Percentiles rank a stretch among this genome's conserved stretches.
Evolutionary conservation across 2,888 invertebrate species (phyloP).

Genomic region (Bellardia pandia): DNA sequence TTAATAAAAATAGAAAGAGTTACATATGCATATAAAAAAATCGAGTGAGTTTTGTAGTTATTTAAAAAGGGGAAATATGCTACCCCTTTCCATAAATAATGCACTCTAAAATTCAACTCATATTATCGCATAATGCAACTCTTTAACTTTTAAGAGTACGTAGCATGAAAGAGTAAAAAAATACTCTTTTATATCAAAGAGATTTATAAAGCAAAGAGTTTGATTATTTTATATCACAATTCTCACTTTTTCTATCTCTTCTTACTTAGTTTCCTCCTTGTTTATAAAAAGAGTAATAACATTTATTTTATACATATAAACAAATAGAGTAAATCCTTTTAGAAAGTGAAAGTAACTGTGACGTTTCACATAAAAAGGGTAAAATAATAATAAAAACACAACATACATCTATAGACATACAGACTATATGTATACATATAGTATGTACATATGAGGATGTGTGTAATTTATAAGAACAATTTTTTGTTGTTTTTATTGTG

Average conservation of each 20-base stretch:
- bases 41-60: slow-evolving; percentile 72
- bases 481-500: slow-evolving; percentile 45
- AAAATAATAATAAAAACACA: slow-evolving; percentile 17
- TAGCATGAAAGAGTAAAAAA: neutral
- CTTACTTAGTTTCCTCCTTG: neutral
- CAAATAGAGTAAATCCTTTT: slow-evolving; percentile 54
- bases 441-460: too few relatives aligned
- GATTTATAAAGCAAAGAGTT: slow-evolving; percentile 35
- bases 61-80: slow-evolving; percentile 53
- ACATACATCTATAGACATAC: neutral
- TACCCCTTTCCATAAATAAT: slow-evolving; percentile 56
- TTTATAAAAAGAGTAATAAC: neutral
- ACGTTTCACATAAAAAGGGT: slow-evolving; percentile 72
- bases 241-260: neutral
- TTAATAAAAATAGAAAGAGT: slow-evolving; percentile 55
- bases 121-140: slow-evolving; percentile 57
- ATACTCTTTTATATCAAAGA: slow-evolving; percentile 28
- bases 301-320: slow-evolving; percentile 26
- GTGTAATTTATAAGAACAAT: too few relatives aligned
- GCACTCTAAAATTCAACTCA: slow-evolving; percentile 22
- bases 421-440: neutral
- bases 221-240: neutral
- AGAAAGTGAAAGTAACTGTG: slow-evolving; percentile 68
- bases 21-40: slow-evolving; percentile 16
- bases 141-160: slow-evolving; percentile 43